Evolutionary conservation across 2,113 vertebrate genomes (phyloP).

Genomic region (Dicaeum eximium): DNA sequence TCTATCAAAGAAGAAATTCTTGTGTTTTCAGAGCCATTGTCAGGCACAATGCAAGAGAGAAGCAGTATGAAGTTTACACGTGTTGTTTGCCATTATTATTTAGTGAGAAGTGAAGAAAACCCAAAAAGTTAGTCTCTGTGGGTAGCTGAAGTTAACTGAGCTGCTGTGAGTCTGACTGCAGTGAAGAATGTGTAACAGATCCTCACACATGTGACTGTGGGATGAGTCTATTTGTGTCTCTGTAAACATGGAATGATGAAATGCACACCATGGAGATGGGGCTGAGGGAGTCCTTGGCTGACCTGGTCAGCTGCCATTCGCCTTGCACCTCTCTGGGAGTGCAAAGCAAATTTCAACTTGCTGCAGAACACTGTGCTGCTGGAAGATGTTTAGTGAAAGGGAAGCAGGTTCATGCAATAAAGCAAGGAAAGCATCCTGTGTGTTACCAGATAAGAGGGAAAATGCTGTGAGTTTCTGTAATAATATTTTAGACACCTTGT

Average conservation of each 20-base stretch:
- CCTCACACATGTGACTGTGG: slow-evolving; percentile 20
- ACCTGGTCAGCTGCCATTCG: background rate
- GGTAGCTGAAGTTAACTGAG: background rate
- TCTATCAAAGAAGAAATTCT: background rate
- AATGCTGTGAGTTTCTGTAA: background rate
- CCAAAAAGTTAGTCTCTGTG: background rate
- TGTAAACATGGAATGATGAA: slow-evolving; percentile 38
- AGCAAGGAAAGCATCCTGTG: background rate
- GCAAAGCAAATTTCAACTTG: background rate
- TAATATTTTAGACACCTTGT: background rate
- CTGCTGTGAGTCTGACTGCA: background rate
- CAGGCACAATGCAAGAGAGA: background rate
- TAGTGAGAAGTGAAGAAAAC: background rate
- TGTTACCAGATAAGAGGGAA: background rate
- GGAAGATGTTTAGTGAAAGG: background rate
- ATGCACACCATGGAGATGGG: background rate
- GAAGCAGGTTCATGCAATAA: background rate
- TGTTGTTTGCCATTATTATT: background rate
- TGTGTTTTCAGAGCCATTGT: background rate
- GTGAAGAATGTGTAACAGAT: slow-evolving; percentile 38
- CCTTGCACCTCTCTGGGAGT: background rate
- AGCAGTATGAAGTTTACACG: fast-evolving
- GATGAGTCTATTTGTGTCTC: slow-evolving; percentile 51
- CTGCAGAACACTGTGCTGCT: background rate
- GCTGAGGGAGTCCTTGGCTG: background rate